Evolutionary conservation across 1,140 invertebrate genomes (phyloP), one percentile per base, ranked within the genome.

Genomic region (Parasteatoda tepidariorum): DNA sequence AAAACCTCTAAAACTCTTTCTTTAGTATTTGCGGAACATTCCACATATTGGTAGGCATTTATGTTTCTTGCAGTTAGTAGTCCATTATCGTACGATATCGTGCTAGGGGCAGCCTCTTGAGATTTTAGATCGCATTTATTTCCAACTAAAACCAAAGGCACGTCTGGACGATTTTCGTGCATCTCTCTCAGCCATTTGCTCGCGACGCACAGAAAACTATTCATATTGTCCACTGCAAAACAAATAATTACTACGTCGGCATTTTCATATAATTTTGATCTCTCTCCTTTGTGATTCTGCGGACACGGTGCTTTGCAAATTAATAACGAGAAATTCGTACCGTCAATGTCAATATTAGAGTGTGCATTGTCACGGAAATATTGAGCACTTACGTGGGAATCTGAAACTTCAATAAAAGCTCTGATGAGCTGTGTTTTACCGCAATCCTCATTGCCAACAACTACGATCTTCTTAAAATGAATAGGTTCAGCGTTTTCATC

Each of bases 41-140:
- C 74, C 7, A 78, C 13, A 22, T 66, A 78, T 18, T 31, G n/a
- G n/a, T 41, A 38, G 2, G 62, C 62, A 11, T 66, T 66, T 30
- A 78, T 64, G 48, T 78, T 78, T 31, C 54, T 61, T 22, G 59
- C 61, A 18, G 31, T 18, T n/a, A 13, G 33, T 26, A 62, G 61
- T 3, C 59, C 74, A 31, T 66, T 13, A 7, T 66, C 59, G 1
- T 18, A 18, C 6, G 59, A 66, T 5, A 78, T n/a, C n/a, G 59
- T 5, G 62, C 31, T 28, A 41, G 61, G 2, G 67, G 98, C 41
- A 33, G 68, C 48, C 48, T 41, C 57, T 22, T 48, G 24, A 30
- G 24, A 22, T 9, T 54, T 61, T 33, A 75, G 31, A 26, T 48
- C 41, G 4, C 38, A 61, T 54, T 79, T 79, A 48, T 81, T 81